Evolutionary conservation across 30 jellyfish, hydroid and myxozoan species (phyloP), one percentile per base, ranked within the genome.

Genomic region (Nemopilema nomurai): DNA sequence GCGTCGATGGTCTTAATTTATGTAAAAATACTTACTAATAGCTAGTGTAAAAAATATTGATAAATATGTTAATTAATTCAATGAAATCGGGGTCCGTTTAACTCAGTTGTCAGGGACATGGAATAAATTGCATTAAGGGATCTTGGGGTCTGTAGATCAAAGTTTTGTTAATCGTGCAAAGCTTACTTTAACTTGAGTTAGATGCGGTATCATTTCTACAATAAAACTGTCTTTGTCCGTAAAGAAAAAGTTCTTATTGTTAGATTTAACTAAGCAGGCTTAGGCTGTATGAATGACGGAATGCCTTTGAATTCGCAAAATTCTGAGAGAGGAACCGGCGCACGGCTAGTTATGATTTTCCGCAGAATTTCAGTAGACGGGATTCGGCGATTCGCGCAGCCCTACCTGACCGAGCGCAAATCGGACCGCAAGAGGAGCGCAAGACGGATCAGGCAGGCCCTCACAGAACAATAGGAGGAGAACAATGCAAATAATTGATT

Each of bases 151-250:
- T 50, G 57, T 28, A 9, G 81, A 80, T 80, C 79, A 80, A 80
- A 30, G 89, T 80, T 79, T 53, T 66, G 81, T 29, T 80, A 80
- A 80, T 80, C 80, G 81, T 49, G 81, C 74, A 80, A 80, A 66
- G 89, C 80, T 66, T 65, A 50, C 72, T 80, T 53, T 62, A 83
- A 73, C 78, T 62, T 63, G 82, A 63, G 67, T 29, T 73, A 78
- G 62, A 84, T 71, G 87, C 93, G 93, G 93, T 78, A 67, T 66
- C 76, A 84, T 65, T 62, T 84, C 69, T 87, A 73, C 83, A 84
- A 84, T 73, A 74, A 74, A 80, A 84, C 16, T 75, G 77, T 29
- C 87, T 18, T 84, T 84, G 93, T 84, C 79, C 82, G 24, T 81
- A 73, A 75, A 71, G 87, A 84, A 84, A 71, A 74, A 62, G 93